Percentiles rank a stretch among this genome's conserved stretches.
phyloP scores from a whole-genome alignment of 1,140 invertebrate species.

The Drosophila baimaii region DNA sequence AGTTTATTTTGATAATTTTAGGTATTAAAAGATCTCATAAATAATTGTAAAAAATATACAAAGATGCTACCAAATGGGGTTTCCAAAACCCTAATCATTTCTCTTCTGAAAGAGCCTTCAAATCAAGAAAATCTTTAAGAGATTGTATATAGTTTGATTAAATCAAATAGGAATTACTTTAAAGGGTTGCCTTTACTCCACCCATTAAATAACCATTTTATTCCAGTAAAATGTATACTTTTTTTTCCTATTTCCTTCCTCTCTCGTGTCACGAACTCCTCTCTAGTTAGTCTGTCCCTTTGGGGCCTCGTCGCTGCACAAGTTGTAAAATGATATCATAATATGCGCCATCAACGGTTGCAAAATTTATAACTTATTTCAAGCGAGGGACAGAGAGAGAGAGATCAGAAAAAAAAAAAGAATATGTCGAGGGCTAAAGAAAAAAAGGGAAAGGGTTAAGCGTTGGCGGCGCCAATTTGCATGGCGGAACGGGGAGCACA shows the following conservation, averaged over 20 bases:
- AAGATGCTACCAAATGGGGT: no score
- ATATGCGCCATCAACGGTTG: slow-evolving; percentile 82
- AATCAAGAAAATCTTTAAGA: neutral
- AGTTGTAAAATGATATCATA: slow-evolving; percentile 83
- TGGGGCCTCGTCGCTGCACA: slow-evolving; percentile 56
- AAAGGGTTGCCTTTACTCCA: no score
- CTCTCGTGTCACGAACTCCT: slow-evolving; percentile 37
- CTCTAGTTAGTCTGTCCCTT: slow-evolving; percentile 25
- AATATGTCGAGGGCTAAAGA: slow-evolving; percentile 3
- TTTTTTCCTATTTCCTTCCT: neutral
- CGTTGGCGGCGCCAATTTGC: slow-evolving; percentile 77
- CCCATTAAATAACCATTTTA: neutral
- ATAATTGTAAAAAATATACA: no score
- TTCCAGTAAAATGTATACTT: no score
- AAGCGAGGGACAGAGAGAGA: slow-evolving; percentile 31
- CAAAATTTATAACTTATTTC: slow-evolving; percentile 83
- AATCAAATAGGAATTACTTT: neutral
- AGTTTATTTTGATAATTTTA: neutral
- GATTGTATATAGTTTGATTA: neutral
- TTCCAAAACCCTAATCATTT: no score
- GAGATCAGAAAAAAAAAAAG: no score
- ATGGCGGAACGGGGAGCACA: slow-evolving; percentile 8
- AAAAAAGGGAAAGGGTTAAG: slow-evolving; percentile 41
- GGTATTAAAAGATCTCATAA: no score
- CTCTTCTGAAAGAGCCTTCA: neutral